phyloP scores from a whole-genome alignment of 2,888 invertebrate genomes.

The Andrena marginata region DNA sequence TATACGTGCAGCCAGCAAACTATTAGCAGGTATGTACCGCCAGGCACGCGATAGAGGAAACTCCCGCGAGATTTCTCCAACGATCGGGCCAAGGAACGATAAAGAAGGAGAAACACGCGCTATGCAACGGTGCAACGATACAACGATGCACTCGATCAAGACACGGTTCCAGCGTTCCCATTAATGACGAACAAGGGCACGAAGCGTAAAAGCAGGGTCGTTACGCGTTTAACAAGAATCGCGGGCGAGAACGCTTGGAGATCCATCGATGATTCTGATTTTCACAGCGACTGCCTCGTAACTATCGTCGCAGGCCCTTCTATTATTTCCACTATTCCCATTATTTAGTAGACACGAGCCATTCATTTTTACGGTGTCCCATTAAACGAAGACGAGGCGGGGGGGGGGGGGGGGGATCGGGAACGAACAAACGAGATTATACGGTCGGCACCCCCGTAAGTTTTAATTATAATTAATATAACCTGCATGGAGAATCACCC shows the following conservation, averaged over 20 bases:
- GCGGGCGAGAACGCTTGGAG: conserved; percentile 11
- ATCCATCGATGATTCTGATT: conserved; percentile 45
- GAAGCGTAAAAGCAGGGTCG: conserved; percentile 18
- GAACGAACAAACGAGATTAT: conserved; percentile 28
- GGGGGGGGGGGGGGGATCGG: conserved; percentile 1
- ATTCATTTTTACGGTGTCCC: conserved; percentile 42
- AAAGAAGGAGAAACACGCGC: not conserved
- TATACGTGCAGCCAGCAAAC: not conserved
- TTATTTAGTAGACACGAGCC: not conserved
- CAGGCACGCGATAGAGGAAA: not conserved
- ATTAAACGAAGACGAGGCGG: too few relatives aligned
- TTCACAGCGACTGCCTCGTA: conserved; percentile 27
- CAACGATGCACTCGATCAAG: not conserved
- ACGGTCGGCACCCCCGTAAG: not conserved
- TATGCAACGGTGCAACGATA: too few relatives aligned
- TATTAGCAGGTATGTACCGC: not conserved
- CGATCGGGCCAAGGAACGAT: not conserved
- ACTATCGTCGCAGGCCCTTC: conserved; percentile 3
- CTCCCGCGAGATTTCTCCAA: not conserved
- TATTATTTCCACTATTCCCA: conserved; percentile 15
- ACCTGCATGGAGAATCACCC: not conserved
- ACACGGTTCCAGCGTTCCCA: not conserved
- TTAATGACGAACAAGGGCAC: conserved; percentile 12
- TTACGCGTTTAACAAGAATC: not conserved
- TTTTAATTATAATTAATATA: conserved; percentile 39